Percentiles rank a stretch among this genome's conserved stretches.
Evolutionary conservation across 2,797 vertebrate species (phyloP).

Genomic region (Eulemur albifrons): DNA sequence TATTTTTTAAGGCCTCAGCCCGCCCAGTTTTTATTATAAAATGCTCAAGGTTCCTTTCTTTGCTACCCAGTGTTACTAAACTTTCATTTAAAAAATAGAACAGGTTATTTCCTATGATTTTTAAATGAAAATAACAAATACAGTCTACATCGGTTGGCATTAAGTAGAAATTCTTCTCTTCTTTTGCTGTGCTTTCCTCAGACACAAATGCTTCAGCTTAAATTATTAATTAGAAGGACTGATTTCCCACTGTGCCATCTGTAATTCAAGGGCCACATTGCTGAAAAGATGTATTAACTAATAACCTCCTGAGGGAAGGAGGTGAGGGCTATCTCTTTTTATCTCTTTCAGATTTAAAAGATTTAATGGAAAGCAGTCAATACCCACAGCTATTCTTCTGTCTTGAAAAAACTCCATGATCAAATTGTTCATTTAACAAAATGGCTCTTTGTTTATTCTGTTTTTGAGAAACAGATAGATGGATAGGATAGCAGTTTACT

Average conservation of each 20-base stretch:
- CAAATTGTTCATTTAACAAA: background rate
- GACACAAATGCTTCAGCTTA: background rate
- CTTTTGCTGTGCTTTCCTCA: conserved; percentile 36
- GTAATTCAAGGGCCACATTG: background rate
- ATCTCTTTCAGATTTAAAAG: conserved; percentile 19
- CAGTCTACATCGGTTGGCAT: background rate
- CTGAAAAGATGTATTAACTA: background rate
- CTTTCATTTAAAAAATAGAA: background rate
- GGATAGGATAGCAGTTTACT: background rate
- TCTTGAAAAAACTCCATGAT: conserved; percentile 11
- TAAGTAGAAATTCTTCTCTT: background rate
- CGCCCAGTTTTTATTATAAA: background rate
- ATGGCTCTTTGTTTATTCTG: background rate
- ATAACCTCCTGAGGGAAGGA: background rate
- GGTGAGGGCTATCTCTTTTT: background rate
- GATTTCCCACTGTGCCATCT: background rate
- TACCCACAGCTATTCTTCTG: background rate
- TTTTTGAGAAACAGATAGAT: background rate
- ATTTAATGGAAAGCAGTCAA: background rate
- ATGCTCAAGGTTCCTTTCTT: background rate
- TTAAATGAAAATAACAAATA: background rate
- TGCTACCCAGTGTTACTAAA: background rate
- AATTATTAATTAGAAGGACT: conserved; percentile 54
- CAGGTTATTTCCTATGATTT: background rate
- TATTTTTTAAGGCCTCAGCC: background rate